Evolutionary conservation across 2,797 vertebrate species (phyloP).

Genomic region (Gorsachius magnificus): DNA sequence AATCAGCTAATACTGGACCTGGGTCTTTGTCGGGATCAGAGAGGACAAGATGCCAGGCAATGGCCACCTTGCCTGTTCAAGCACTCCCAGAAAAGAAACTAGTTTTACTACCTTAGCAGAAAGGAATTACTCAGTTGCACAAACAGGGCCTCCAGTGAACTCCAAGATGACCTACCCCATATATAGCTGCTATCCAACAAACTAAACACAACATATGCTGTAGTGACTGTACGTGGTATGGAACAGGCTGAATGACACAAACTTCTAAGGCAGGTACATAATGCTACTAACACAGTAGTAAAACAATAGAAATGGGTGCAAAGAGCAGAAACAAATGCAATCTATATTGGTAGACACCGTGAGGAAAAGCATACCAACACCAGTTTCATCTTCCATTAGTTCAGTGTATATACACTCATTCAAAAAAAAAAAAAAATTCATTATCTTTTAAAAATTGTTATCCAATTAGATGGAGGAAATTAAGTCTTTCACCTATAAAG

Average conservation of each 20-base stretch:
- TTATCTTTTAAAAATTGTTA: not conserved
- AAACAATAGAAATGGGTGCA: rapidly evolving
- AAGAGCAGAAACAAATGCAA: not conserved
- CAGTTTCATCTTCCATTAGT: not conserved
- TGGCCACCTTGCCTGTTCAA: not conserved
- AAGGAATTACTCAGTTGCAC: not conserved
- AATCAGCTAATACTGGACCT: not conserved
- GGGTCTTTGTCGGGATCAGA: not conserved
- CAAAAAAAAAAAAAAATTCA: not conserved
- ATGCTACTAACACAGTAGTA: not conserved
- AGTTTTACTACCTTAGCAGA: not conserved
- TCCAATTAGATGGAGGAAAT: not conserved
- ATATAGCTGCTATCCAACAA: not conserved
- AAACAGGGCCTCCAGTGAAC: not conserved
- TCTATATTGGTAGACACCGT: not conserved
- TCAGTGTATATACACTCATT: not conserved
- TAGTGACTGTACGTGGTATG: rapidly evolving
- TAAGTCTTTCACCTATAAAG: not conserved
- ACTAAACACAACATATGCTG: not conserved
- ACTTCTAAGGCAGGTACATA: not conserved
- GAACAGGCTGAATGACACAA: not conserved
- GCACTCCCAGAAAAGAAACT: not conserved
- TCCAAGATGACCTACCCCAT: not conserved
- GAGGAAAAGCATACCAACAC: not conserved
- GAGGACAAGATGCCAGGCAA: not conserved